Evolutionary conservation across 37 sponge, comb jelly and placozoan species (phyloP).

Genomic region (Bolinopsis microptera): DNA sequence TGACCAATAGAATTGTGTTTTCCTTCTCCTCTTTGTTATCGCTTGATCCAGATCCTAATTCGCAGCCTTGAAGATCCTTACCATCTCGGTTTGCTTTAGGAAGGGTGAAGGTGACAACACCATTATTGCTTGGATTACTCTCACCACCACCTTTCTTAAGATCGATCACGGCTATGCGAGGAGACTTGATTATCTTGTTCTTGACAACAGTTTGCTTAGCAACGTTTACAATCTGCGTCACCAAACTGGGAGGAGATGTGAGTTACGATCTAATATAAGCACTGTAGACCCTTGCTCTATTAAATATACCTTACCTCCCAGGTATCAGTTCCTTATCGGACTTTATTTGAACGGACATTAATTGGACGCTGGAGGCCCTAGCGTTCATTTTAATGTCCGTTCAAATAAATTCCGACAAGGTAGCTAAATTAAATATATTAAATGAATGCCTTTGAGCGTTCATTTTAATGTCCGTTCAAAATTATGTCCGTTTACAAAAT

Average conservation of each 20-base stretch:
- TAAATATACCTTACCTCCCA: too few relatives aligned
- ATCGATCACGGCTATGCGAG: conserved; percentile 11
- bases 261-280: not conserved
- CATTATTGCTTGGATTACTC: not conserved
- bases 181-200: not conserved
- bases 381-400: too few relatives aligned
- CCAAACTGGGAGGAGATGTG: not conserved
- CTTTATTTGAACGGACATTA: too few relatives aligned
- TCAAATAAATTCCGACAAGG: too few relatives aligned
- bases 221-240: not conserved
- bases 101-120: not conserved
- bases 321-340: too few relatives aligned
- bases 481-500: too few relatives aligned
- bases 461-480: too few relatives aligned
- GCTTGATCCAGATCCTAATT: too few relatives aligned
- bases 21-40: not conserved
- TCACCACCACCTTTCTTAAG: not conserved
- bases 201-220: not conserved
- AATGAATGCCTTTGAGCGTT: too few relatives aligned
- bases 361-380: too few relatives aligned
- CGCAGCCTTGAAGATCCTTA: not conserved
- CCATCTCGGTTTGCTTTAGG: not conserved
- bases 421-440: too few relatives aligned
- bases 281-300: too few relatives aligned
- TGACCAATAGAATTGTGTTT: conserved; percentile 5